These are phyloP conservation scores for Rhagophthalmus giganteus DNA, from an alignment of 2,888 invertebrate species.

Conservation along the genomic window DNA sequence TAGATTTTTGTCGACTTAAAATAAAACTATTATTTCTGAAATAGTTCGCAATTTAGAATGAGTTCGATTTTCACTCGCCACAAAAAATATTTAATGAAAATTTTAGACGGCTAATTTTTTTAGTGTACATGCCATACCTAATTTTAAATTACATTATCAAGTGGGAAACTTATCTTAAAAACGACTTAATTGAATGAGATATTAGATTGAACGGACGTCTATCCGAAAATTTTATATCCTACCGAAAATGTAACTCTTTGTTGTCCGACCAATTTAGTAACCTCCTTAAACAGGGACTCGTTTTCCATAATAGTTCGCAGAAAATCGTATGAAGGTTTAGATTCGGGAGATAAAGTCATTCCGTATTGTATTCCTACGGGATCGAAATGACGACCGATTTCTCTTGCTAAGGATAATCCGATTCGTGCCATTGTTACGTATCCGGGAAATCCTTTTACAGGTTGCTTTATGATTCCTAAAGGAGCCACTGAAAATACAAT, in stretches of 20 bases:
- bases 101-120: no score
- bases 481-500: constrained; percentile 34
- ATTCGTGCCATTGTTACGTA: constrained; percentile 38
- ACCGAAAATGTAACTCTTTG: constrained; percentile 19
- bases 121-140: no score
- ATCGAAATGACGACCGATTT: constrained; percentile 43
- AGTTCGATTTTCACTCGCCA: no score
- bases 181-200: background rate
- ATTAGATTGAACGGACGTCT: background rate
- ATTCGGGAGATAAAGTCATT: constrained; percentile 21
- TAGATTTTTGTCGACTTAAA: no score
- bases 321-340: constrained; percentile 27
- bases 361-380: constrained; percentile 36
- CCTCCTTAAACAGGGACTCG: constrained; percentile 14
- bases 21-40: no score
- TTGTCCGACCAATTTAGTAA: constrained; percentile 16
- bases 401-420: constrained; percentile 41
- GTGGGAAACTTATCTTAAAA: no score
- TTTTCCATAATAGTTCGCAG: constrained; percentile 20
- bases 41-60: no score
- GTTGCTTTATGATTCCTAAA: constrained; percentile 28
- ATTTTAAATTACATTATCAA: no score
- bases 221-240: background rate
- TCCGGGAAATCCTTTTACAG: constrained; percentile 34
- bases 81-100: no score